A percentile compares a stretch with the other conserved stretches of the same genome.
phyloP scores from a whole-genome alignment of 2,113 vertebrate genomes.

The Etia nguti region DNA sequence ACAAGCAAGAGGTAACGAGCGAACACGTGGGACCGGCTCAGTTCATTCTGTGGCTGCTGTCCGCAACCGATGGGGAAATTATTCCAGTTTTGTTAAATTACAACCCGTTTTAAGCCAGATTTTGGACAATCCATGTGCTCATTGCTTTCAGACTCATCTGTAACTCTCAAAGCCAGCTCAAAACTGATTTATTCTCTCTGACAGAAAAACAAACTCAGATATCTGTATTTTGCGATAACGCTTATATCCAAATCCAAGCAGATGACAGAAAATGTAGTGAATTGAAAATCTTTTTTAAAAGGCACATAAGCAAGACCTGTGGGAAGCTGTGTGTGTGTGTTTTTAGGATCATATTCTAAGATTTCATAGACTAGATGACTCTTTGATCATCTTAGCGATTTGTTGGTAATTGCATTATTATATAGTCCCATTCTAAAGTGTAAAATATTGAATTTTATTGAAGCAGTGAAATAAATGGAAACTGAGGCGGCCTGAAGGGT shows the following conservation, averaged over 20 bases:
- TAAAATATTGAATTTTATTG: background rate
- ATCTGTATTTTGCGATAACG: background rate
- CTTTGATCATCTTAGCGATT: background rate
- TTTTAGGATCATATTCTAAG: background rate
- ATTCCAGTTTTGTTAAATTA: background rate
- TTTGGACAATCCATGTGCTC: background rate
- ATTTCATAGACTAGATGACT: background rate
- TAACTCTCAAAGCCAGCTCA: background rate
- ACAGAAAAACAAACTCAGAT: background rate
- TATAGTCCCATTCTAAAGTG: background rate
- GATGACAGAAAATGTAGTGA: background rate
- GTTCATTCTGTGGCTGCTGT: slow-evolving; percentile 24
- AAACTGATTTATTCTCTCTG: background rate
- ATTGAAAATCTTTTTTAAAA: background rate
- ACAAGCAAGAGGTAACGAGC: slow-evolving; percentile 31
- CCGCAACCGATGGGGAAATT: background rate
- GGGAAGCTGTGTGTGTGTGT: background rate
- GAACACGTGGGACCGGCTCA: slow-evolving; percentile 35
- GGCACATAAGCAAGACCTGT: accelerated
- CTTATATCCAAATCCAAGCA: background rate
- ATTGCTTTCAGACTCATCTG: background rate
- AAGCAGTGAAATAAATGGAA: background rate
- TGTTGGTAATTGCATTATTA: background rate
- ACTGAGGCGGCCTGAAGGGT: background rate
- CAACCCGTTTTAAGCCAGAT: accelerated